Conservation (phyloP, 2,888 invertebrate genomes). For the Epistrophe eligans region DNA sequence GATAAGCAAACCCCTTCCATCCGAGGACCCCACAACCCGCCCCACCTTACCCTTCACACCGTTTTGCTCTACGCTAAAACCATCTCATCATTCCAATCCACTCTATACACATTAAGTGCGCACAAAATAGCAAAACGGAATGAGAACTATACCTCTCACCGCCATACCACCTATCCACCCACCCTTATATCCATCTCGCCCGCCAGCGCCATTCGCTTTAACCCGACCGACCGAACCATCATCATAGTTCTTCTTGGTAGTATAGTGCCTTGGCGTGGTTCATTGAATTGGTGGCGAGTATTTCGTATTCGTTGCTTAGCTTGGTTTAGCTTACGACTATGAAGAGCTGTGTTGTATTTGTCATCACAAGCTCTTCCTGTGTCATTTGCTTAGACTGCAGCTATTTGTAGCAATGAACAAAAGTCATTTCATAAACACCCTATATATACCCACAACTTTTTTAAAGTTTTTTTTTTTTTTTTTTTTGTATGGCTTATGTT, state of each 20-base stretch:
- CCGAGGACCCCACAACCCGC: background rate
- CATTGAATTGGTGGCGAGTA: conserved; percentile 66
- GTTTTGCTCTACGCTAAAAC: conserved; percentile 37
- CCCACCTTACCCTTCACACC: background rate
- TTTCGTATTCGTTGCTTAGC: conserved; percentile 40
- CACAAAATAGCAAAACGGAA: conserved; percentile 68
- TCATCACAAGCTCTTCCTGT: conserved; percentile 70
- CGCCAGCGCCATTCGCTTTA: background rate
- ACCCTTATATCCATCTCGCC: conserved; percentile 18
- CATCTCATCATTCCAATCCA: conserved; percentile 66
- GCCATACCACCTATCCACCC: conserved; percentile 33
- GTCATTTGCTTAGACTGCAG: conserved; percentile 63
- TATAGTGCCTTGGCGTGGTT: conserved; percentile 56
- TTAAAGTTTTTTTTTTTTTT: conserved; percentile 45
- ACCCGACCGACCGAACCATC: background rate
- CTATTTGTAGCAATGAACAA: conserved; percentile 36
- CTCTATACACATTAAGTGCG: conserved; percentile 69
- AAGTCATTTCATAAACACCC: conserved; percentile 35
- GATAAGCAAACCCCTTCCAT: conserved; percentile 38
- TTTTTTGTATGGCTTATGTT: conserved; percentile 34
- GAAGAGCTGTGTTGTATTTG: conserved; percentile 48
- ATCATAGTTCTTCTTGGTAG: conserved; percentile 18
- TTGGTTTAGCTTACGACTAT: conserved; percentile 17
- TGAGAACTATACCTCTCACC: conserved; percentile 55
- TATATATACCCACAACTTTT: conserved; percentile 60